Base-by-base conservation (phyloP, 1,140 invertebrate species). In the Papilio xuthus region DNA sequence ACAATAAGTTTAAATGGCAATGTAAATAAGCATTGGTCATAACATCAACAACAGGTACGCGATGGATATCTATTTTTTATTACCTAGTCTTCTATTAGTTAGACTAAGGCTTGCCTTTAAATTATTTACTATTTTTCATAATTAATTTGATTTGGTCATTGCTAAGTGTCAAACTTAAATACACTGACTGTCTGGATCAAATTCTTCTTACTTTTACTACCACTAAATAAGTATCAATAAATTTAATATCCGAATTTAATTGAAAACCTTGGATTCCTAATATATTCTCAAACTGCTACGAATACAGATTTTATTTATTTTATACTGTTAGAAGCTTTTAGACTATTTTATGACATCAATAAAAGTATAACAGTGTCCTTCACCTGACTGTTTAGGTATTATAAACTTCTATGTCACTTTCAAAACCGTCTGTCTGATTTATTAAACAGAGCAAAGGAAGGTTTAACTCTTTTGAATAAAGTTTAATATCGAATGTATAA, bases 371-470 rank as follows among this genome's bases (percentile, higher is more conserved):
- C 42, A 47, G 32, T 76, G 74, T 76, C 74, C 74, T 76, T 76
- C 74, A 63, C 74, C 56, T 76, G 74, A 76, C 74, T 76, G 28
- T 76, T 76, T 76, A 76, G 53, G 74, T 76, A 76, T 76, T 76
- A 76, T 76, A 76, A 41, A 76, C n/a, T 56, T 32, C 74, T 18
- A 44, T 76, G 74, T 76, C 74, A 76, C 74, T 76, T 76, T 76
- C 74, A 41, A 76, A 76, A 76, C 74, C 32, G 32, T 76, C 74
- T 71, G 70, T 78, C 74, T 78, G 32, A 75, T 44, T 78, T 41
- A 60, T 7, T 20, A 23, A 60, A 60, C 28, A 41, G 18, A 41
- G 74, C 9, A 76, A 76, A 76, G 41, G 18, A 76, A 41, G 2
- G 9, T 41, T 23, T 60, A 63, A 63, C 32, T 23, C n/a, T 10